These are phyloP conservation scores for Ifrita kowaldi DNA, from an alignment of 2,113 vertebrate genomes.

Conservation along the genomic window DNA sequence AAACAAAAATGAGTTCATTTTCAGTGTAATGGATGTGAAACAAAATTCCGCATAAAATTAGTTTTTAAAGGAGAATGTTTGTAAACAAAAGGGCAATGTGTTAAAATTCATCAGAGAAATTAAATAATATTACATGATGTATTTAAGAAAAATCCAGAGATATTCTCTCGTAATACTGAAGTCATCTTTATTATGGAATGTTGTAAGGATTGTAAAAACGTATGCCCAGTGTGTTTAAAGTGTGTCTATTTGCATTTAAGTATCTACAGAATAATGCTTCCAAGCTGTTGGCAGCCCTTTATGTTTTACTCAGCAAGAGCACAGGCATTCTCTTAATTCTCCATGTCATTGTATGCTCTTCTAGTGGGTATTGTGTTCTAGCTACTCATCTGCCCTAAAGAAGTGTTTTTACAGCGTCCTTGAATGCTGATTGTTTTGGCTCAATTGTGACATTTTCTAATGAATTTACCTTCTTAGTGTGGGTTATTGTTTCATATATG, in stretches of 20 bases:
- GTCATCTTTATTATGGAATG: background rate
- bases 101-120: background rate
- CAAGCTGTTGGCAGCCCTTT: background rate
- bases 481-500: background rate
- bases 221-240: background rate
- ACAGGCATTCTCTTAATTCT: background rate
- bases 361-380: background rate
- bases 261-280: background rate
- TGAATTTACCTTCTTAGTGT: background rate
- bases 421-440: background rate
- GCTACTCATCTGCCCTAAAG: background rate
- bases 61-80: background rate
- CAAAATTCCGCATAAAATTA: background rate
- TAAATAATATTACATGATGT: background rate
- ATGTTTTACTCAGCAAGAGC: background rate
- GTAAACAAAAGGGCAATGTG: background rate
- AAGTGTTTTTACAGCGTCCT: background rate
- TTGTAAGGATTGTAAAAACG: background rate
- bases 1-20: background rate
- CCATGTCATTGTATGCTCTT: background rate
- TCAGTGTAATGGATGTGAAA: background rate
- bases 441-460: background rate
- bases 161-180: background rate
- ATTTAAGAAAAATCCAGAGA: background rate
- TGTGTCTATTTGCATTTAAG: background rate